Percentiles rank a stretch among this genome's conserved stretches.
These are phyloP conservation scores for Orchesella cincta DNA, from an alignment of 1,140 invertebrate genomes.

Conservation along the genomic window DNA sequence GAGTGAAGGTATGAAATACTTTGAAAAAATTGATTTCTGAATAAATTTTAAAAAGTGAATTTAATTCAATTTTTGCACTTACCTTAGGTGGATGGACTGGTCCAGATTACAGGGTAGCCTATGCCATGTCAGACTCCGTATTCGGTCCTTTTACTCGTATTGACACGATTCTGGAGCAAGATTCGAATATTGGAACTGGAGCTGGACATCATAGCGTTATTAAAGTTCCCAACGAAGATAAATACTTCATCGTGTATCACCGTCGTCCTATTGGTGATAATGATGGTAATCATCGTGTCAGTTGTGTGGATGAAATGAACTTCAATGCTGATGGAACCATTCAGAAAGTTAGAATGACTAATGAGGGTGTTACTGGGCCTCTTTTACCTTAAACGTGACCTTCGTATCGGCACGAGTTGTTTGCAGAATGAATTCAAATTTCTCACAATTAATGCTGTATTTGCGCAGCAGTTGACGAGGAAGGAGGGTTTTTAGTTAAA, in stretches of 20 bases:
- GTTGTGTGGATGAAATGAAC: constrained; percentile 28
- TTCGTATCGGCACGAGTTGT: too few species aligned
- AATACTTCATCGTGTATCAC: constrained; percentile 45
- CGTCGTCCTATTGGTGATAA: constrained; percentile 34
- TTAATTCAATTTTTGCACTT: too few species aligned
- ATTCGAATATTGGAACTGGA: constrained; percentile 35
- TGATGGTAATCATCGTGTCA: constrained; percentile 16
- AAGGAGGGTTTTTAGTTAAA: too few species aligned
- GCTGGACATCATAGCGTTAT: constrained; percentile 43
- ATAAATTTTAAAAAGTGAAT: background rate
- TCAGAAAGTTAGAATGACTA: constrained; percentile 16
- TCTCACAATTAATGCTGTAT: too few species aligned
- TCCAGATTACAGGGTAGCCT: constrained; percentile 40
- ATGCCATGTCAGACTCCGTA: constrained; percentile 25
- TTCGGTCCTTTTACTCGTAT: constrained; percentile 35
- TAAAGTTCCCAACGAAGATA: constrained; percentile 25
- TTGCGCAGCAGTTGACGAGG: too few species aligned
- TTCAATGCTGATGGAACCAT: constrained; percentile 31
- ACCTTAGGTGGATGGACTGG: constrained; percentile 35
- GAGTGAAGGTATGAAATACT: constrained; percentile 26
- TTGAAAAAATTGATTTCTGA: background rate
- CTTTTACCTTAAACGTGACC: constrained; percentile 18
- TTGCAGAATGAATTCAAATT: too few species aligned
- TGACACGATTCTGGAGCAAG: constrained; percentile 36
- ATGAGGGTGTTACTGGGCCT: constrained; percentile 25